Evolutionary conservation across 2,888 invertebrate genomes (phyloP).

Genomic region (Ormyrus rosae): DNA sequence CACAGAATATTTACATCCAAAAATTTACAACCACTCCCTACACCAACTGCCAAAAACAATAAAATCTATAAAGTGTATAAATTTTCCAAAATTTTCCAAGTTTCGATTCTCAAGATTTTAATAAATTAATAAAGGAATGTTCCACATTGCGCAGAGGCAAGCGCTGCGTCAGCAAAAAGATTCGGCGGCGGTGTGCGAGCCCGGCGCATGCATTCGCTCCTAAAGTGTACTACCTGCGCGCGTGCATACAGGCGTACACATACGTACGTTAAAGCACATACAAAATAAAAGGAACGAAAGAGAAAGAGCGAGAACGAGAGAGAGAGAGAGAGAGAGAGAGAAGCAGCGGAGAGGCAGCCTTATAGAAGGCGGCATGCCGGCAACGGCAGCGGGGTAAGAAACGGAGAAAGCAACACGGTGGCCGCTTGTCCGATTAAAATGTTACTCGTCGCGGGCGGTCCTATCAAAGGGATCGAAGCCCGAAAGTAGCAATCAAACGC

Average conservation of each 20-base stretch:
- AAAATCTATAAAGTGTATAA: no score
- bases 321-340: slow-evolving; percentile 19
- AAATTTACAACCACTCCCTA: no score
- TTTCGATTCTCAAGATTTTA: no score
- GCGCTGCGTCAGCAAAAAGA: slow-evolving; percentile 21
- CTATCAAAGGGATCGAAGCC: slow-evolving; percentile 67
- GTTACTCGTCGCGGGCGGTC: slow-evolving; percentile 72
- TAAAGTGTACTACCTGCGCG: not conserved
- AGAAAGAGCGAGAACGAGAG: slow-evolving; percentile 32
- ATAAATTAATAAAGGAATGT: no score
- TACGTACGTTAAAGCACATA: not conserved
- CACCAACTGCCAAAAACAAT: no score
- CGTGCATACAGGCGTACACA: not conserved
- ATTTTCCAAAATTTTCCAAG: no score
- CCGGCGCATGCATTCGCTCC: not conserved
- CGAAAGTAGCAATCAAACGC: slow-evolving; percentile 58
- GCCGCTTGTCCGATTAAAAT: slow-evolving; percentile 70
- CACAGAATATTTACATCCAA: no score
- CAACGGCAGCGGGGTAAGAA: slow-evolving; percentile 58
- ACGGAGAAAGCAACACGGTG: slow-evolving; percentile 61
- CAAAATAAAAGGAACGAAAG: slow-evolving; percentile 16
- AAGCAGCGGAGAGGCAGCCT: not conserved
- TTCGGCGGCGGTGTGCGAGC: not conserved
- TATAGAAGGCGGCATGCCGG: slow-evolving; percentile 49
- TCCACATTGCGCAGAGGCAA: no score